Evolutionary conservation across 2,113 vertebrate genomes (phyloP).

Genomic region (Probosciger aterrimus): DNA sequence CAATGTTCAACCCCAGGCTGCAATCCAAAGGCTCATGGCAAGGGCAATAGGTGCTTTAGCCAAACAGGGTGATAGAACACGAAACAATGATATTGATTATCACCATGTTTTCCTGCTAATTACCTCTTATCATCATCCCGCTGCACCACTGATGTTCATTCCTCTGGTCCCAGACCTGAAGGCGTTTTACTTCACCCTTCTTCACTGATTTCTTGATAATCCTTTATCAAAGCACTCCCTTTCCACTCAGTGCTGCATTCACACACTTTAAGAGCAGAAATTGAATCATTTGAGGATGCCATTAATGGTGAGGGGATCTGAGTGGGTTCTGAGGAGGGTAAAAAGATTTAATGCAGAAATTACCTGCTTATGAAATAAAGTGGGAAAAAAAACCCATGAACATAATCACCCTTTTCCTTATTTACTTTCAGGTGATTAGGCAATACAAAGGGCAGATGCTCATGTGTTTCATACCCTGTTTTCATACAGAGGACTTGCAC

Average conservation of each 20-base stretch:
- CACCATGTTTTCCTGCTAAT: neutral
- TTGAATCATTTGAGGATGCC: neutral
- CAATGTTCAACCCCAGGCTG: neutral
- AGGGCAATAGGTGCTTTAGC: neutral
- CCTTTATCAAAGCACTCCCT: neutral
- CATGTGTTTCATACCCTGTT: neutral
- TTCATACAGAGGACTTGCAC: neutral
- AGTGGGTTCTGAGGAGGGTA: neutral
- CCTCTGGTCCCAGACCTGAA: neutral
- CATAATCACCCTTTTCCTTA: neutral
- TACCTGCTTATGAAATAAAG: neutral
- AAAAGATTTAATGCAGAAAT: neutral
- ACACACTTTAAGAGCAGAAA: neutral
- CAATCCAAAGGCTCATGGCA: neutral
- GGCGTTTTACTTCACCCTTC: neutral
- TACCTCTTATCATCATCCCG: neutral
- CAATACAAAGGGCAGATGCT: neutral
- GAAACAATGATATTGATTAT: neutral
- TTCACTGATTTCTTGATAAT: neutral
- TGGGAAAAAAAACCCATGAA: rapidly evolving
- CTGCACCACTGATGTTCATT: neutral
- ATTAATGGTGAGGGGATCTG: neutral
- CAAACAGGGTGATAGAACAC: neutral
- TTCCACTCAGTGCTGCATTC: neutral
- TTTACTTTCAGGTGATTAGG: neutral